phyloP scores from a whole-genome alignment of 2,113 vertebrate genomes.

The Odobenus rosmarus region DNA sequence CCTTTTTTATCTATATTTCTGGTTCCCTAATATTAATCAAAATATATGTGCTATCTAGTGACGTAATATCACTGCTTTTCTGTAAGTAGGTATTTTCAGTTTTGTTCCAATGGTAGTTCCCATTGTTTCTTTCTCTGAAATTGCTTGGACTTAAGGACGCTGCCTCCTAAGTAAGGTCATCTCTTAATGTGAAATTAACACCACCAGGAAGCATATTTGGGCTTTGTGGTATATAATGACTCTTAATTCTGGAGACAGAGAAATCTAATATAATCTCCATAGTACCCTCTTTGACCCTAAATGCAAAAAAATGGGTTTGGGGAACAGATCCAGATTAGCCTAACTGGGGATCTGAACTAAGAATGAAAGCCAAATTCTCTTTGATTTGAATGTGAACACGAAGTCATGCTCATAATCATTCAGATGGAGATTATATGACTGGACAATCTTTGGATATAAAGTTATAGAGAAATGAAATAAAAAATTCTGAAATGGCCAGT shows the following conservation, averaged over 20 bases:
- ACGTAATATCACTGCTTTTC: neutral
- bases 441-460: neutral
- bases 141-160: neutral
- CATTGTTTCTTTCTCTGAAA: neutral
- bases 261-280: neutral
- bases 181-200: neutral
- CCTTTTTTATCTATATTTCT: neutral
- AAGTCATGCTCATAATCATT: neutral
- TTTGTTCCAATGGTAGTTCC: neutral
- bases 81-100: neutral
- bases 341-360: neutral
- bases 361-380: neutral
- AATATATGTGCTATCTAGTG: neutral
- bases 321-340: neutral
- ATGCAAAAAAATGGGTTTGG: neutral
- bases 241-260: neutral
- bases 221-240: neutral
- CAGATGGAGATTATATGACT: neutral
- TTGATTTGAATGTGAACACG: neutral
- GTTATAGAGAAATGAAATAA: neutral
- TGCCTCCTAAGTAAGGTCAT: neutral
- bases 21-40: neutral
- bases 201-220: neutral
- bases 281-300: neutral
- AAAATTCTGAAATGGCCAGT: neutral